Conservation (phyloP, 2,888 invertebrate species). For the Marronus borbonicus region DNA sequence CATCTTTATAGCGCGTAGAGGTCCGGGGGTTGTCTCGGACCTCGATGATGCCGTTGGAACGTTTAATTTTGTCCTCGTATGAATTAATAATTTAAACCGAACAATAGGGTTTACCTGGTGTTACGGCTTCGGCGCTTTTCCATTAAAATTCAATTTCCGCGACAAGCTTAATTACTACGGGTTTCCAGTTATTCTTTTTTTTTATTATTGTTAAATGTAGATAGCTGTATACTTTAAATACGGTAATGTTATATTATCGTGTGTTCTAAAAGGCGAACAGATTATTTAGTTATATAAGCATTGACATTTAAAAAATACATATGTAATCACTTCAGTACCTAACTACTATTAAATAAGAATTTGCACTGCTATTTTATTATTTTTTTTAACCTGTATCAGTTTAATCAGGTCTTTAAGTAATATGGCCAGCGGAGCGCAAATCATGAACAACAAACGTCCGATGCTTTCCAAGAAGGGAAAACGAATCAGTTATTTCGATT, state of each 20-base stretch:
- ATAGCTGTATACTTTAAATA: background rate
- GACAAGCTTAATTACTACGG: conserved; percentile 25
- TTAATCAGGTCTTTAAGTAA: too few species aligned
- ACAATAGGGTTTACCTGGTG: conserved; percentile 36
- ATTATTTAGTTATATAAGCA: too few species aligned
- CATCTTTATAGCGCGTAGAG: conserved; percentile 21
- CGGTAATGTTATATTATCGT: background rate
- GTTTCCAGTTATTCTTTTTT: conserved; percentile 10
- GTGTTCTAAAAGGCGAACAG: too few species aligned
- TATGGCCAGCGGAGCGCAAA: too few species aligned
- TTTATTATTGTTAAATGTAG: conserved; percentile 13
- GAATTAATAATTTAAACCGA: conserved; percentile 42
- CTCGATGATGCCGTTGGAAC: conserved; percentile 26
- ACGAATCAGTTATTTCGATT: too few species aligned
- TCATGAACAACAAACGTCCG: too few species aligned
- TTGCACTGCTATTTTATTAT: too few species aligned
- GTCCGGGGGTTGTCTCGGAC: conserved; percentile 15
- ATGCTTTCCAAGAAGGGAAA: too few species aligned
- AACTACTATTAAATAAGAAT: too few species aligned
- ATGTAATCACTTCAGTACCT: too few species aligned
- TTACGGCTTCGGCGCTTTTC: conserved; percentile 17
- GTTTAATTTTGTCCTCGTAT: conserved; percentile 35
- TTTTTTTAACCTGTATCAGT: too few species aligned
- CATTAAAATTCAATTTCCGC: conserved; percentile 41
- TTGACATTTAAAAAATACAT: too few species aligned